Percentiles rank a stretch among this genome's conserved stretches.
phyloP scores from a whole-genome alignment of 2,797 vertebrate genomes.

The Sciurus vulgaris region DNA sequence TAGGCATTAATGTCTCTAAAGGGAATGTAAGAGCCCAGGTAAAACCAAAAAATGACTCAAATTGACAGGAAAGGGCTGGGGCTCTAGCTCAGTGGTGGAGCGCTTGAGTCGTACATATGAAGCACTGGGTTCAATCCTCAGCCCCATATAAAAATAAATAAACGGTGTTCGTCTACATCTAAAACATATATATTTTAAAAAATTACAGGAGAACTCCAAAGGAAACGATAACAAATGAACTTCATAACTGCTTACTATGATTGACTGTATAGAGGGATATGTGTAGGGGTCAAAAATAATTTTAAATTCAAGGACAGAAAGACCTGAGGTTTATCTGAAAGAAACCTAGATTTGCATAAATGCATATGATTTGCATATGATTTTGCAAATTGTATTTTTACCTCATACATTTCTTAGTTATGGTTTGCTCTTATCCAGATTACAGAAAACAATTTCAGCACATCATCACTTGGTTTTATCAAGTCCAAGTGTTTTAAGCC shows the following conservation, averaged over 20 bases:
- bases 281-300: background rate
- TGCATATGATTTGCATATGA: background rate
- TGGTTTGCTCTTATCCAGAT: background rate
- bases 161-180: no score
- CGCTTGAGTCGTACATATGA: no score
- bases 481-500: conserved; percentile 26
- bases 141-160: no score
- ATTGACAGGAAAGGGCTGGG: background rate
- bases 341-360: background rate
- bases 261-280: background rate
- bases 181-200: background rate
- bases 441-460: conserved; percentile 13
- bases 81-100: no score
- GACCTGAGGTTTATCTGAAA: background rate
- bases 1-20: conserved; percentile 36
- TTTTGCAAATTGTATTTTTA: background rate
- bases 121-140: no score
- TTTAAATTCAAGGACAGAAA: conserved; percentile 32
- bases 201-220: background rate
- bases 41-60: conserved; percentile 51
- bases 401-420: background rate
- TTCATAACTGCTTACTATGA: background rate
- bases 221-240: background rate
- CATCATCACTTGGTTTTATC: conserved; percentile 6
- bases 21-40: background rate